phyloP scores from a whole-genome alignment of 2,113 vertebrate genomes.

The Rhinopithecus roxellana region DNA sequence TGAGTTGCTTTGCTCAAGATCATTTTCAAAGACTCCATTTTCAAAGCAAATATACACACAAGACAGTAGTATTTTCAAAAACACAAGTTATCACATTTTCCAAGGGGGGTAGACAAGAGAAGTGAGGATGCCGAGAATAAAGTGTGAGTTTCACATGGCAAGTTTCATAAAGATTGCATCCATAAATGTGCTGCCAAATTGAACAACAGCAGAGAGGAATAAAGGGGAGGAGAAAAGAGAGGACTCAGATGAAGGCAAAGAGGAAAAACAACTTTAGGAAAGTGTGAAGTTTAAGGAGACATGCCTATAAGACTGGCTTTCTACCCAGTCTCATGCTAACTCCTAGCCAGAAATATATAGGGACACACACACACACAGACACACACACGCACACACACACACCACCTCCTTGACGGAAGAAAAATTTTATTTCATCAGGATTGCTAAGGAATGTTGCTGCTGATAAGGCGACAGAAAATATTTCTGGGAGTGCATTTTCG shows the following conservation, averaged over 20 bases:
- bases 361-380: neutral
- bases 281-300: neutral
- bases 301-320: neutral
- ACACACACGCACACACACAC: neutral
- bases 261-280: neutral
- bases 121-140: constrained; percentile 41
- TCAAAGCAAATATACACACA: constrained; percentile 71
- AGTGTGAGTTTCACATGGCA: constrained; percentile 23
- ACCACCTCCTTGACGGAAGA: constrained; percentile 44
- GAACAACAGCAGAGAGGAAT: neutral
- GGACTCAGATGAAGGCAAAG: neutral
- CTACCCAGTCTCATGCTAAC: constrained; percentile 14
- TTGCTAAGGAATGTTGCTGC: constrained; percentile 77
- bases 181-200: neutral
- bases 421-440: constrained; percentile 55
- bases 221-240: neutral
- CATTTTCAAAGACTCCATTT: constrained; percentile 72
- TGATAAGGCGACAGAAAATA: constrained; percentile 79
- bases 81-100: constrained; percentile 72
- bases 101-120: neutral
- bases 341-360: constrained; percentile 66
- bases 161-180: constrained; percentile 20
- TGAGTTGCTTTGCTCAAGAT: constrained; percentile 52
- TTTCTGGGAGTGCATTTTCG: constrained; percentile 82
- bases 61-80: constrained; percentile 64